These are phyloP conservation scores for Rhagonycha fulva DNA, from an alignment of 2,888 invertebrate species.

Conservation along the genomic window DNA sequence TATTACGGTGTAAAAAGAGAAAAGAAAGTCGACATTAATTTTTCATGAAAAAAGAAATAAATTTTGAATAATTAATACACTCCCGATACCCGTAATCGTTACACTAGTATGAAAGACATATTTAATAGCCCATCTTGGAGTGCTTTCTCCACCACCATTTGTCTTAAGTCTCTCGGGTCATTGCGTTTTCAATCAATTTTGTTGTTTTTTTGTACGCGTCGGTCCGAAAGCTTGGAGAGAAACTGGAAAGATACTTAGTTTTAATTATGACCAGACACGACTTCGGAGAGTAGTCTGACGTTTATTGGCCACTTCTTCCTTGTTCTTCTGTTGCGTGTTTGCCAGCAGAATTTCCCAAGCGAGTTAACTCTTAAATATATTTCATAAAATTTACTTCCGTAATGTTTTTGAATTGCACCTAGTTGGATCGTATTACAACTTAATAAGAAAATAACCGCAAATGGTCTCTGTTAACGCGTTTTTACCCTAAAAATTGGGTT, in stretches of 20 bases:
- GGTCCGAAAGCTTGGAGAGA: conserved; percentile 38
- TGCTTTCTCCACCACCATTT: conserved; percentile 41
- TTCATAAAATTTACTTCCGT: conserved; percentile 25
- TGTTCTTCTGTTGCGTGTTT: conserved; percentile 42
- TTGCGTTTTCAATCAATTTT: conserved; percentile 51
- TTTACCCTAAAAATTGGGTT: background rate
- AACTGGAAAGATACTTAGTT: conserved; percentile 50
- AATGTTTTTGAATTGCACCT: conserved; percentile 22
- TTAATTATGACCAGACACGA: conserved; percentile 51
- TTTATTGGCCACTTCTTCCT: conserved; percentile 50
- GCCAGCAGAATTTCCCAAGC: conserved; percentile 44
- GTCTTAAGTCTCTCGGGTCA: conserved; percentile 49
- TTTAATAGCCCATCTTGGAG: conserved; percentile 39
- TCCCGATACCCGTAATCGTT: background rate
- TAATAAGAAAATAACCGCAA: background rate
- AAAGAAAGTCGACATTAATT: background rate
- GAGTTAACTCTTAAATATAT: conserved; percentile 38
- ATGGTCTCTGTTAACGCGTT: background rate
- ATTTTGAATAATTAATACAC: background rate
- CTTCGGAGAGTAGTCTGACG: conserved; percentile 45
- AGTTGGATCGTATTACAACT: conserved; percentile 15
- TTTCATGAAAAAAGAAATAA: background rate
- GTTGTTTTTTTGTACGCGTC: conserved; percentile 36
- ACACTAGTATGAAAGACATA: conserved; percentile 34
- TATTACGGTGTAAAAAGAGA: background rate